Percentiles rank a stretch among this genome's conserved stretches.
phyloP scores from a whole-genome alignment of 2,797 vertebrate species.

The Valencia hispanica region DNA sequence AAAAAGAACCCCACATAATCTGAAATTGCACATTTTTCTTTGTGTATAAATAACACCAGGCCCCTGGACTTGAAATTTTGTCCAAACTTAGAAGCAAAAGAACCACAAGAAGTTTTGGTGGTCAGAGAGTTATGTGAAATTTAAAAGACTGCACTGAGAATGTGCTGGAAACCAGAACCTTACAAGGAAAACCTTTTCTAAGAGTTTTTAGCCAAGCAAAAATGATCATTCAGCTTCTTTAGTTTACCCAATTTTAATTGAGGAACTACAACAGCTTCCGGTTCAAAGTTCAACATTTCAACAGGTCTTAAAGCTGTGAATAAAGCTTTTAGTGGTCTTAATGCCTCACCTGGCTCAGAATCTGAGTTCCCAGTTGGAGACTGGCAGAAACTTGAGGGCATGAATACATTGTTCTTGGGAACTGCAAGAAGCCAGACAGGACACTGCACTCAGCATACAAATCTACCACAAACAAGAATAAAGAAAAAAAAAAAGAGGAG shows the following conservation, averaged over 20 bases:
- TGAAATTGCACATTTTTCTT: not conserved
- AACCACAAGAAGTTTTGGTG: slow-evolving; percentile 3
- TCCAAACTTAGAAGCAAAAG: slow-evolving; percentile 14
- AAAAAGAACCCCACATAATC: not conserved
- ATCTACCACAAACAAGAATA: slow-evolving; percentile 57
- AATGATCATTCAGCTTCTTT: not conserved
- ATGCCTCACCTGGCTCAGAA: slow-evolving; percentile 90
- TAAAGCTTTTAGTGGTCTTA: slow-evolving; percentile 31
- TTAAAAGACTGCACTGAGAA: not conserved
- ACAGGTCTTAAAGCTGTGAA: slow-evolving; percentile 26
- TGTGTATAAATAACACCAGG: not conserved
- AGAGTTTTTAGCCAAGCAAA: not conserved
- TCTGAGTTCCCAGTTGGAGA: slow-evolving; percentile 94
- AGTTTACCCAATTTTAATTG: slow-evolving; percentile 2
- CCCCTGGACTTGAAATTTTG: not conserved
- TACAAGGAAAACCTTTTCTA: not conserved
- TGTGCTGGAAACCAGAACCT: not conserved
- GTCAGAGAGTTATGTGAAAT: slow-evolving; percentile 4
- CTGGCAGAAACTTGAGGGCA: slow-evolving; percentile 96
- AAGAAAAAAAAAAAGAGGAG: slow-evolving; percentile 42
- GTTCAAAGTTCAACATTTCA: slow-evolving; percentile 15
- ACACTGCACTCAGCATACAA: slow-evolving; percentile 69
- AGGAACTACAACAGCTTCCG: not conserved
- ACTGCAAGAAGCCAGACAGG: slow-evolving; percentile 78
- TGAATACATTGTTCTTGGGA: slow-evolving; percentile 97